Evolutionary conservation across 2,888 invertebrate genomes (phyloP).

Genomic region (Heliconius sara): DNA sequence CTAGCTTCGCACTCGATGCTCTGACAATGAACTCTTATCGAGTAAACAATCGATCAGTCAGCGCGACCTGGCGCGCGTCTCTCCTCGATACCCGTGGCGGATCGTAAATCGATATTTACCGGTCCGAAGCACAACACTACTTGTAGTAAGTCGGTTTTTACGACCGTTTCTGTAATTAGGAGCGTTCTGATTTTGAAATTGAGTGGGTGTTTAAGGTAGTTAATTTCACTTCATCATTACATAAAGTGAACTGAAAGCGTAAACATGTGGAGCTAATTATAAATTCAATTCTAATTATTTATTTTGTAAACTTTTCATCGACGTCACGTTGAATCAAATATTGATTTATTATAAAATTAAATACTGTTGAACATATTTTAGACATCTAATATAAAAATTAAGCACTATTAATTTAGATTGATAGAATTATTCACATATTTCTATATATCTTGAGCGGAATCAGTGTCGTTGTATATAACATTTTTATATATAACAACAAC

Average conservation of each 20-base stretch:
- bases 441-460: no score
- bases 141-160: slow-evolving; percentile 70
- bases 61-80: slow-evolving; percentile 74
- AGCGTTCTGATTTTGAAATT: slow-evolving; percentile 60
- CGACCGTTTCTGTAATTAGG: slow-evolving; percentile 68
- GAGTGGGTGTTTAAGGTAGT: slow-evolving; percentile 41
- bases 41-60: slow-evolving; percentile 79
- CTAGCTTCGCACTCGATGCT: slow-evolving; percentile 73
- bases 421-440: no score
- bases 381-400: no score
- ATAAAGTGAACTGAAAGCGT: slow-evolving; percentile 21
- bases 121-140: slow-evolving; percentile 66
- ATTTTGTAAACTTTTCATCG: not conserved
- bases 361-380: not conserved
- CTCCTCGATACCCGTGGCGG: slow-evolving; percentile 70
- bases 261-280: slow-evolving; percentile 13
- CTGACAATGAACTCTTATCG: slow-evolving; percentile 81
- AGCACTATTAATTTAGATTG: no score
- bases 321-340: not conserved
- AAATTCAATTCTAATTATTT: not conserved
- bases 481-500: no score
- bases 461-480: no score
- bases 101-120: slow-evolving; percentile 76
- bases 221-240: slow-evolving; percentile 23
- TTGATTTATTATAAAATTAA: slow-evolving; percentile 1